Evolutionary conservation across 1,140 invertebrate genomes (phyloP), one percentile per base, ranked within the genome.

Genomic region (Zaprionus taronus): DNA sequence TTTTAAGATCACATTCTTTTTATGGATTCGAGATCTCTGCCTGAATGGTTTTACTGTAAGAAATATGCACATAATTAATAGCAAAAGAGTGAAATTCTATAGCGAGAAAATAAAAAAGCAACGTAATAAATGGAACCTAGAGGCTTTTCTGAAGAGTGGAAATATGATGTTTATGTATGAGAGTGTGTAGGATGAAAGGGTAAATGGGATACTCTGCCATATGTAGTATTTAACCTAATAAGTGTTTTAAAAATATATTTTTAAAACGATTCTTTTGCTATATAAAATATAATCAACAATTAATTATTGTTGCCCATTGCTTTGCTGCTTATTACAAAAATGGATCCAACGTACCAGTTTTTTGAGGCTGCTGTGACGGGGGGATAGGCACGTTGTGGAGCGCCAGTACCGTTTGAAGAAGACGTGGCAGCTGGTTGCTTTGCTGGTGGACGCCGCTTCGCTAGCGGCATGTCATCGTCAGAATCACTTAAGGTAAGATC

Each of bases 401-500:
- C 74, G 28, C 84, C 72, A 72, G 80, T 92, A 53, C 81, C 81
- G 58, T 81, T 92, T 24, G 89, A 87, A 38, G 93, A 91, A 81
- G 93, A 70, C 77, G 81, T 79, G 56, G 86, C 68, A 41, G 72
- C 56, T 31, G 75, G 72, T 84, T 80, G 77, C 55, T 91, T 91
- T 11, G 90, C 72, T 64, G 83, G 79, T 11, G 91, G 91, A 68
- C 91, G 89, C 68, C 89, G 89, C 71, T 92, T 93, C 24, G 92
- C 92, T 63, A 93, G 69, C 49, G 93, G 93, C 79, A 93, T 78
- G 71, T 93, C 93, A 74, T 93, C 93, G 72, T 93, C 93, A 28
- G 93, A 93, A 83, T 93, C 93, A 65, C 93, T 93, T 31, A 93
- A 72, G 31, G 93, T 93, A 51, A 93, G 79, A 82, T 93, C 93